These are phyloP conservation scores for Acheta domesticus DNA, from an alignment of 2,888 invertebrate genomes.

Conservation along the genomic window DNA sequence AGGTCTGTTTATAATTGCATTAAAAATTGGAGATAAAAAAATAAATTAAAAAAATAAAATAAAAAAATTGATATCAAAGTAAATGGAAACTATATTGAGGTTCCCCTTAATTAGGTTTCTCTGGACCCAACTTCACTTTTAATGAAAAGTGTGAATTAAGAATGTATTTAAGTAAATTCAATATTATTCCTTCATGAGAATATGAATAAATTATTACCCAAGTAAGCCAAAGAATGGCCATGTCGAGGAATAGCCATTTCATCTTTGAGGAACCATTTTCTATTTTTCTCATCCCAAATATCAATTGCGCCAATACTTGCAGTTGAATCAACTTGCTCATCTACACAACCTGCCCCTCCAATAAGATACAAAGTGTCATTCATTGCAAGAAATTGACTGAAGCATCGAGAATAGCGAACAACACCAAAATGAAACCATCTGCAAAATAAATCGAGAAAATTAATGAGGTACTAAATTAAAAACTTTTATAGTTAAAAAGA, in stretches of 20 bases:
- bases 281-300: conserved; percentile 55
- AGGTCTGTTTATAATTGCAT: no score
- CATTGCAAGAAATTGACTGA: conserved; percentile 43
- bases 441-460: conserved; percentile 18
- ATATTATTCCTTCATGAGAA: no score
- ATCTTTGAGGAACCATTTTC: conserved; percentile 56
- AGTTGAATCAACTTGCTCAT: conserved; percentile 54
- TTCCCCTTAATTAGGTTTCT: no score
- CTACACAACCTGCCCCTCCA: conserved; percentile 62
- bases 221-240: conserved; percentile 61
- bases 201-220: conserved; percentile 48
- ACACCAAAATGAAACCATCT: conserved; percentile 43
- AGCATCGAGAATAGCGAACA: conserved; percentile 44
- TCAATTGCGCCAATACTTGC: conserved; percentile 60
- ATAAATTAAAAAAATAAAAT: no score
- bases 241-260: conserved; percentile 64
- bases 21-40: no score
- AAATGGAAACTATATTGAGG: no score
- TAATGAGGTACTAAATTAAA: neutral
- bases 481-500: no score
- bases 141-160: no score
- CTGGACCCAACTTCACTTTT: no score
- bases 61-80: no score
- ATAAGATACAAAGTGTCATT: conserved; percentile 60
- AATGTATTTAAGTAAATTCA: no score